phyloP scores from a whole-genome alignment of 2,888 invertebrate species.

The Oegoconia quadripuncta region DNA sequence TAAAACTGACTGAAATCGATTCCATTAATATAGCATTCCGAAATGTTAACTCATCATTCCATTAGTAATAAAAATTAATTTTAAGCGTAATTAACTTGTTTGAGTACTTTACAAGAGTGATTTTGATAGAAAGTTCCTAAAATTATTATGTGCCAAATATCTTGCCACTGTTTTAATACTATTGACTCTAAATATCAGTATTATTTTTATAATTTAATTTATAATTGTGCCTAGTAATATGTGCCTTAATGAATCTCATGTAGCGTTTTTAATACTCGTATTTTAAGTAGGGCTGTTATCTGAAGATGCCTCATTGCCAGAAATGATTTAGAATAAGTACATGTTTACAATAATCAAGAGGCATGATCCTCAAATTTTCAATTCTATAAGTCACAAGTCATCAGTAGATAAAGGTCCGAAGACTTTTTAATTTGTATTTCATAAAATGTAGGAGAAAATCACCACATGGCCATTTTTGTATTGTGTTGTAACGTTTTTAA shows the following conservation, averaged over 20 bases:
- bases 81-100: background rate
- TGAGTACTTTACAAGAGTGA: constrained; percentile 14
- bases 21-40: too few species aligned
- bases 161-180: background rate
- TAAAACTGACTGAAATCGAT: too few species aligned
- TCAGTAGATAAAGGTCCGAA: too few species aligned
- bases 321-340: too few species aligned
- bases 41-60: too few species aligned
- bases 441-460: constrained; percentile 35
- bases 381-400: too few species aligned
- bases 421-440: constrained; percentile 16
- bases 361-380: too few species aligned
- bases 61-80: too few species aligned
- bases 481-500: constrained; percentile 51
- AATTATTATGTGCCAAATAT: constrained; percentile 2
- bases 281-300: too few species aligned
- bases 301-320: too few species aligned
- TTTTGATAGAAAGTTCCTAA: constrained; percentile 5
- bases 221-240: constrained; percentile 5
- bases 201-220: constrained; percentile 8
- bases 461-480: constrained; percentile 76
- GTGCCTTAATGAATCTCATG: constrained; percentile 24
- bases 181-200: constrained; percentile 6
- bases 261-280: constrained; percentile 28
- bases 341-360: too few species aligned